Evolutionary conservation across 23 tunicate species (phyloP), one percentile per base, ranked within the genome.

Genomic region (Botrylloides violaceus): DNA sequence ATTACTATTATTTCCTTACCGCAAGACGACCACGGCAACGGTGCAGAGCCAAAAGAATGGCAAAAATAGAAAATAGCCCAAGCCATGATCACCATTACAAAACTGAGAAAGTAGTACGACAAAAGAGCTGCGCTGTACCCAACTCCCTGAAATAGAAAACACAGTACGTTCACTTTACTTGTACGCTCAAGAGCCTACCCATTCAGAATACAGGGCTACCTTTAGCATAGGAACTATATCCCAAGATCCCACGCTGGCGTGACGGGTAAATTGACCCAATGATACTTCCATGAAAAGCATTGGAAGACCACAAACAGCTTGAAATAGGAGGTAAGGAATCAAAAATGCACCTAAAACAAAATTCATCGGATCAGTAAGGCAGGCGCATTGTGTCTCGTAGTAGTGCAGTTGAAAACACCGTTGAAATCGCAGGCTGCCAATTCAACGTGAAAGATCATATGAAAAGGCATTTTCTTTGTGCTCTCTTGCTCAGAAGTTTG

Each of bases 221-320:
- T 79, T 84, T 87, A 92, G 84, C 28, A 81, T 47, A 22, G 98
- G 93, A 23, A 73, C 72, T 24, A 81, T 31, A 2, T 71, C 49
- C 98, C 98, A 84, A 27, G 81, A 73, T 27, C 78, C 64, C 29
- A 92, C 66, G 6, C 80, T 81, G 56, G 87, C 68, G 30, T 64
- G 80, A 25, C 72, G 38, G 2, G 92, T 80, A 38, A 75, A 84
- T 47, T 92, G 98, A 29, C 98, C 98, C 58, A 92, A 30, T 1
- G 93, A 62, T 3, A 92, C 68, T 72, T 92, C 98, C 32, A 80
- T 83, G 55, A 92, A 92, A 32, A 92, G 79, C 70, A 92, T 48
- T 2, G 98, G 98, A 29, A 91, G 65, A 4, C 98, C 98, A 36
- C 71, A 91, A 28, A 84, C 15, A 24, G 79, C 28, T 23, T 77